phyloP scores from a whole-genome alignment of 2,888 invertebrate species.

The Torymus aiolomorphi region DNA sequence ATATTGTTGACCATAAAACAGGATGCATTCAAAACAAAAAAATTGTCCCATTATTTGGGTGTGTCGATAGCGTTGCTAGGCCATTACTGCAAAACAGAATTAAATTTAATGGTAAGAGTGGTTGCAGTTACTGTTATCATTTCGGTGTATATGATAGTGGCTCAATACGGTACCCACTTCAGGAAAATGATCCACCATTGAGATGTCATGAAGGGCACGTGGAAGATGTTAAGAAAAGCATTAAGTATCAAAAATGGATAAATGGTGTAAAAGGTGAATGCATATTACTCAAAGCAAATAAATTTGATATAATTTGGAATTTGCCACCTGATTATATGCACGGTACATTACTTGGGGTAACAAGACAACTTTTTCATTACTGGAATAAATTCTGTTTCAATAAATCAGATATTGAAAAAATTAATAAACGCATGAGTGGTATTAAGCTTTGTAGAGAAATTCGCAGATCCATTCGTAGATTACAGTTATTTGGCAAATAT shows the following conservation, averaged over 20 bases:
- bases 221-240: background rate
- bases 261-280: too few species aligned
- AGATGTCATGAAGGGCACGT: conserved; percentile 3
- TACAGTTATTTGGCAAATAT: conserved; percentile 6
- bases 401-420: background rate
- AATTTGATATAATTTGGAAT: conserved; percentile 20
- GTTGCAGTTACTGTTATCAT: conserved; percentile 19
- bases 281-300: background rate
- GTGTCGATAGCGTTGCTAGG: too few species aligned
- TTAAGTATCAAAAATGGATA: background rate
- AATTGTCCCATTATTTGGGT: too few species aligned
- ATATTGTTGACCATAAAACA: too few species aligned
- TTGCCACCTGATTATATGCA: too few species aligned
- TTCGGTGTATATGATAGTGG: too few species aligned
- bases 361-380: conserved; percentile 8
- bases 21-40: too few species aligned
- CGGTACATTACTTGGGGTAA: conserved; percentile 8
- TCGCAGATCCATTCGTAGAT: background rate
- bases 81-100: conserved; percentile 23
- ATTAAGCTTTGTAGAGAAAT: conserved; percentile 19
- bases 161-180: too few species aligned
- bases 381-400: too few species aligned
- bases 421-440: background rate
- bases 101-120: conserved; percentile 13
- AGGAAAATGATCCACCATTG: background rate